Conservation (phyloP, 2,113 vertebrate genomes). For the Trachemys scripta region DNA sequence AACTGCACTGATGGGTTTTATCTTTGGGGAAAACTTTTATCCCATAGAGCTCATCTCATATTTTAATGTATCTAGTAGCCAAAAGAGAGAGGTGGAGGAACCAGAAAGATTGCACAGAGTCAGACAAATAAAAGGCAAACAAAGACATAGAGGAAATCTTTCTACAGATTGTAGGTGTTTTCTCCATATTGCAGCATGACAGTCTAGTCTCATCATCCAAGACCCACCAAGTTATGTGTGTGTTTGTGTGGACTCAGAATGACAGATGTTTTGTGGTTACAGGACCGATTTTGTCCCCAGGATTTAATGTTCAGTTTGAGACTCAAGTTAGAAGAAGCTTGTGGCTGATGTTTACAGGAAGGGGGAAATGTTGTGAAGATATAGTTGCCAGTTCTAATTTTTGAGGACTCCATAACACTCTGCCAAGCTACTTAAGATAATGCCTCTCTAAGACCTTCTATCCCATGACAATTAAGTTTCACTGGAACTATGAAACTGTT, state of each 20-base stretch:
- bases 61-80: background rate
- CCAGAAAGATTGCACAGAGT: background rate
- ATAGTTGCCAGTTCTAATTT: background rate
- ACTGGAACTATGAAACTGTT: background rate
- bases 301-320: rapidly evolving
- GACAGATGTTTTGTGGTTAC: rapidly evolving
- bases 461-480: background rate
- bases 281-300: background rate
- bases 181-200: background rate
- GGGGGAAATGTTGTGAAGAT: no score
- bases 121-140: background rate
- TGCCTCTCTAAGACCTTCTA: background rate
- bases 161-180: background rate
- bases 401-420: no score
- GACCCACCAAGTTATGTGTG: background rate
- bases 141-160: background rate
- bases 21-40: background rate
- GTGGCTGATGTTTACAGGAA: background rate
- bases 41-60: background rate
- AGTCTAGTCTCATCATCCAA: background rate
- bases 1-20: background rate
- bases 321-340: rapidly evolving
- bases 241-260: background rate
- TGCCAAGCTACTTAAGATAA: no score
- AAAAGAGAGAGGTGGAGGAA: background rate